phyloP scores from a whole-genome alignment of 2,113 vertebrate species.

The Picathartes gymnocephalus region DNA sequence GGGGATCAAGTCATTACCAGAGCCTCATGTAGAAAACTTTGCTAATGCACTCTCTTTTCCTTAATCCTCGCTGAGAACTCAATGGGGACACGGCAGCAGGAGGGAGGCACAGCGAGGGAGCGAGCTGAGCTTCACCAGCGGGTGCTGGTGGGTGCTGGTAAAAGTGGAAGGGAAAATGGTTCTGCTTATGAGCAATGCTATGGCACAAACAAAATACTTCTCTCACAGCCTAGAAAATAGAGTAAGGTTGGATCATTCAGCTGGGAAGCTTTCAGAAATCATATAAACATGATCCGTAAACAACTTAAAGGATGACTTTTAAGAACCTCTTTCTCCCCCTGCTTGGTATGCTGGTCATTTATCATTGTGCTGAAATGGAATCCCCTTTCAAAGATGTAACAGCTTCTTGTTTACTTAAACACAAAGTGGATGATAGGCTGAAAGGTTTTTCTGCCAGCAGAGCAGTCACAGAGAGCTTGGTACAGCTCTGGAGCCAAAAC shows the following conservation, averaged over 20 bases:
- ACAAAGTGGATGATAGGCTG: slow-evolving; percentile 40
- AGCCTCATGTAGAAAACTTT: background rate
- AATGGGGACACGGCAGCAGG: background rate
- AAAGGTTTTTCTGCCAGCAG: slow-evolving; percentile 28
- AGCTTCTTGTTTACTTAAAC: slow-evolving; percentile 55
- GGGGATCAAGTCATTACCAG: background rate
- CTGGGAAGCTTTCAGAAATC: slow-evolving; percentile 9
- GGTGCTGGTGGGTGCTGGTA: background rate
- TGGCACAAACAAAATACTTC: background rate
- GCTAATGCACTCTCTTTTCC: background rate
- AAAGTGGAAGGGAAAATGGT: background rate
- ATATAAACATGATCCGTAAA: background rate
- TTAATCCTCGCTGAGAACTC: background rate
- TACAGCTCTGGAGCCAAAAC: background rate
- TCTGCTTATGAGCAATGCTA: background rate
- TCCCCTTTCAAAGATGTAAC: slow-evolving; percentile 41
- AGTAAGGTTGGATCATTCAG: background rate
- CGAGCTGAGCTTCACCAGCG: background rate
- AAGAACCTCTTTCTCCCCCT: slow-evolving; percentile 37
- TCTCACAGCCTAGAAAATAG: background rate
- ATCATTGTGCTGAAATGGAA: slow-evolving; percentile 63
- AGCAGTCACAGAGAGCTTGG: background rate
- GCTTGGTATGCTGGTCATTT: slow-evolving; percentile 59
- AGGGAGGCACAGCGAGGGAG: background rate
- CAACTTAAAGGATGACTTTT: slow-evolving; percentile 13